phyloP scores from a whole-genome alignment of 2,888 invertebrate species.

The Oscheius myriophilus region DNA sequence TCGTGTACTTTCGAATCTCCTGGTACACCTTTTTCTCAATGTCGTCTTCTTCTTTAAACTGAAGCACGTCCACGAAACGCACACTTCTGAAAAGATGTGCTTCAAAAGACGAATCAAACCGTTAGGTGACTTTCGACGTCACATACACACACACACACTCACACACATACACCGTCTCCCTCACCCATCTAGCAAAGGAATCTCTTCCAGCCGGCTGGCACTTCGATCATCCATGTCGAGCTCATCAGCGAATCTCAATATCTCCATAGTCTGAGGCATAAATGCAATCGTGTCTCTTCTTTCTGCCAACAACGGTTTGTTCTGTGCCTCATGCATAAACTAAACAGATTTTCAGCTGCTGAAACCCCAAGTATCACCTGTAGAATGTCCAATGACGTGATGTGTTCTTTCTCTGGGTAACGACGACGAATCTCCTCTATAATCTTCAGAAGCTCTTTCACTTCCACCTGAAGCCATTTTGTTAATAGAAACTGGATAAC shows the following conservation, averaged over 20 bases:
- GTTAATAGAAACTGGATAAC: background rate
- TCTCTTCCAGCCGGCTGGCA: slow-evolving; percentile 46
- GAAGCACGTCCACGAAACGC: slow-evolving; percentile 45
- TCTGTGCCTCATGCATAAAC: slow-evolving; percentile 65
- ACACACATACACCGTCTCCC: too few species aligned
- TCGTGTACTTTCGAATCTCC: slow-evolving; percentile 47
- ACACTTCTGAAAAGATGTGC: slow-evolving; percentile 16
- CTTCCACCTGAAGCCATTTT: slow-evolving; percentile 49
- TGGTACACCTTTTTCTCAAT: slow-evolving; percentile 47
- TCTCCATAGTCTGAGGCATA: slow-evolving; percentile 63
- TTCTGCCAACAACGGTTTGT: slow-evolving; percentile 29
- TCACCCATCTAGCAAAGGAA: slow-evolving; percentile 37
- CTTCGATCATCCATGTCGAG: slow-evolving; percentile 57
- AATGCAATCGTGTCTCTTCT: slow-evolving; percentile 69
- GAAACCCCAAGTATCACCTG: slow-evolving; percentile 47
- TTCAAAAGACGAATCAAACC: too few species aligned
- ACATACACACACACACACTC: too few species aligned
- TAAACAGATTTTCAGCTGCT: slow-evolving; percentile 30
- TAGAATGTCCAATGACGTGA: slow-evolving; percentile 68
- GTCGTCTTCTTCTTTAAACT: slow-evolving; percentile 46
- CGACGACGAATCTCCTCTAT: slow-evolving; percentile 66
- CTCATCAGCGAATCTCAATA: slow-evolving; percentile 60
- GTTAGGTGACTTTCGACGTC: too few species aligned
- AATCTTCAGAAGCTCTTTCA: slow-evolving; percentile 68
- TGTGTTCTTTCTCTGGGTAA: slow-evolving; percentile 68